Conservation (phyloP, 2,888 invertebrate species). For the Scrobipalpa costella region DNA sequence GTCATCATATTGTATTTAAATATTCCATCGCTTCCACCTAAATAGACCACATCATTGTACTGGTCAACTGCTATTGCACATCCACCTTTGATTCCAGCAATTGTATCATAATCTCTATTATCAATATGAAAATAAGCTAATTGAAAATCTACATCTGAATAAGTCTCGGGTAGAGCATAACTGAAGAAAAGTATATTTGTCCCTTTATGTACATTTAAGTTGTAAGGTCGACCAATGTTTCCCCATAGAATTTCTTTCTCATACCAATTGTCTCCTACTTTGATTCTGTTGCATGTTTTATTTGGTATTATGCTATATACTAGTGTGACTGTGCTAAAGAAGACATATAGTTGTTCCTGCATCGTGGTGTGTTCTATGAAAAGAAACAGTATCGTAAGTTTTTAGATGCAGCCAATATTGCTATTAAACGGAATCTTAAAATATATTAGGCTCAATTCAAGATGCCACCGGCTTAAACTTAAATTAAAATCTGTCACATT, state of each 20-base stretch:
- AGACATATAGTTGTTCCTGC: background rate
- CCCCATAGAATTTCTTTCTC: conserved; percentile 51
- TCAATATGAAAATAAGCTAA: conserved; percentile 52
- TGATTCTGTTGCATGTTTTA: conserved; percentile 48
- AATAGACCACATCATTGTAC: conserved; percentile 52
- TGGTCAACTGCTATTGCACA: conserved; percentile 60
- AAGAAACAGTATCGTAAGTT: background rate
- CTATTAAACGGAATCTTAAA: too few species aligned
- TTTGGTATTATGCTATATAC: conserved; percentile 34
- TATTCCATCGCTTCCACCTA: conserved; percentile 66
- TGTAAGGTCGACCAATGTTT: conserved; percentile 52
- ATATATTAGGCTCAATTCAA: too few species aligned
- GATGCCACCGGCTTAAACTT: too few species aligned
- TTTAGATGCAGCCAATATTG: too few species aligned
- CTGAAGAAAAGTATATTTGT: conserved; percentile 60
- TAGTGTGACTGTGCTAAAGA: background rate
- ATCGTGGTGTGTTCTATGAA: background rate
- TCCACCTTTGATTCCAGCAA: conserved; percentile 59
- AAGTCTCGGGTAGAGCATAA: conserved; percentile 51
- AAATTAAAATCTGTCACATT: too few species aligned
- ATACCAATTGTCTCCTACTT: conserved; percentile 54
- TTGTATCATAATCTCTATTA: conserved; percentile 47
- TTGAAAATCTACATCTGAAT: conserved; percentile 59
- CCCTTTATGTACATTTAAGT: conserved; percentile 52
- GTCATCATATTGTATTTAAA: conserved; percentile 61